Base-by-base conservation (phyloP, 2,113 vertebrate species). In the Ciconia stormi region DNA sequence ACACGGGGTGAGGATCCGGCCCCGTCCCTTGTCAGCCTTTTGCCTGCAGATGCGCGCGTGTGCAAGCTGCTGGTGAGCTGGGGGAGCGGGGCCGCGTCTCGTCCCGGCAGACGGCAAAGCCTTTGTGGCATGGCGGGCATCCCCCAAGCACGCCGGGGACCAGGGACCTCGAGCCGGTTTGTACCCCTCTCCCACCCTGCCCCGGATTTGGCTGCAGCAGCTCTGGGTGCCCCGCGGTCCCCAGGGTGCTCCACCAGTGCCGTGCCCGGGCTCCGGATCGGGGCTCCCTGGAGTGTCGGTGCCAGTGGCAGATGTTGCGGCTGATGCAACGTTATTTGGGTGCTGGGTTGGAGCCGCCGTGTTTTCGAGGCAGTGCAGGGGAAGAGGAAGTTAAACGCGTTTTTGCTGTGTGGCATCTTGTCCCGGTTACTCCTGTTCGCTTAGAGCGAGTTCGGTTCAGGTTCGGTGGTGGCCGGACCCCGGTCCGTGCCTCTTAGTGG, bases 271-370 rank as follows among this genome's bases (percentile, higher is more conserved):
- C 56, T 56, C 56, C 5, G 9, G 49, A 3, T 40, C 2, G 4
- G 49, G 61, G 49, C 13, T 38, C 22, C 13, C 44, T 0, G 0
- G 38, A 38, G 42, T 4, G 1, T 40, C 1, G 13, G 14, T 82
- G 76, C 50, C 61, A 12, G 32, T 4, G 11, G 79, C 50, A 61
- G 83, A 23, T 50, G 47, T 19, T 73, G n/a, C 7, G 5, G 53
- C 46, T 70, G 46, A 36, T 32, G 38, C 14, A 3, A 16, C 0
- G 1, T 40, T 29, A 2, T 11, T 49, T 1, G 5, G 77, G 26
- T 30, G 53, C 52, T 0, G 4, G 26, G 7, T 34, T 76, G 67
- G 49, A 81, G 30, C 32, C 4, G 0, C 12, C 0, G 1, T 17
- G 30, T 53, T 85, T 71, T 81, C 53, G 19, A 44, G 47, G 82